Evolutionary conservation across 2,113 vertebrate species (phyloP).

Genomic region (Neogale vison): DNA sequence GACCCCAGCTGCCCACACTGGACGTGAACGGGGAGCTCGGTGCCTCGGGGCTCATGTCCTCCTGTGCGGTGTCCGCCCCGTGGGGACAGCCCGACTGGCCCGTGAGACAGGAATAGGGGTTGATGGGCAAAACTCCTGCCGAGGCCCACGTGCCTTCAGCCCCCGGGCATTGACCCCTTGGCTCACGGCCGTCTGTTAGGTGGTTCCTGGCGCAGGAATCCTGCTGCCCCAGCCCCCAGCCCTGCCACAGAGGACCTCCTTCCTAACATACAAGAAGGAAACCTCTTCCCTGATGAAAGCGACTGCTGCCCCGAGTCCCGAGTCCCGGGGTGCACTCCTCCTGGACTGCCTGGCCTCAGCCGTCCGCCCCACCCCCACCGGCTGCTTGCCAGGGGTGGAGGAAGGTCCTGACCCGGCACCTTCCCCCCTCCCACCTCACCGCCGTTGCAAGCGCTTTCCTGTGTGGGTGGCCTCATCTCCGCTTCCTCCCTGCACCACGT

Average conservation of each 20-base stretch:
- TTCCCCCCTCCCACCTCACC: neutral
- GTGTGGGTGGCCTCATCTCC: neutral
- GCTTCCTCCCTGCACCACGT: neutral
- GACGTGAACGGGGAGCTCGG: no score
- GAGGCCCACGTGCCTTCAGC: neutral
- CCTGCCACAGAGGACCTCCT: accelerated
- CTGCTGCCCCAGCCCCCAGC: neutral
- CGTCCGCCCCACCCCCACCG: accelerated
- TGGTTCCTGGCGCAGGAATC: neutral
- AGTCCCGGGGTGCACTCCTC: accelerated
- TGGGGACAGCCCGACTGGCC: neutral
- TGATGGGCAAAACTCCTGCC: neutral
- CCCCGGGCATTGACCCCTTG: no score
- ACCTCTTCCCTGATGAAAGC: neutral
- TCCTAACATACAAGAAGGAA: neutral
- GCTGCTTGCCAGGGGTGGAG: no score
- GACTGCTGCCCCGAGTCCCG: accelerated
- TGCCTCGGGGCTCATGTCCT: accelerated
- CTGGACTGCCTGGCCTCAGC: neutral
- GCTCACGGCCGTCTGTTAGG: no score
- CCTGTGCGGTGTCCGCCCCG: accelerated
- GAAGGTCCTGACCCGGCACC: accelerated
- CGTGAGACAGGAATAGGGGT: accelerated
- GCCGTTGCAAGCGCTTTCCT: neutral
- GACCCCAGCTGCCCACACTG: neutral